These are phyloP conservation scores for Scaptomyza tumidula DNA, from an alignment of 2,888 invertebrate genomes.

Conservation along the genomic window DNA sequence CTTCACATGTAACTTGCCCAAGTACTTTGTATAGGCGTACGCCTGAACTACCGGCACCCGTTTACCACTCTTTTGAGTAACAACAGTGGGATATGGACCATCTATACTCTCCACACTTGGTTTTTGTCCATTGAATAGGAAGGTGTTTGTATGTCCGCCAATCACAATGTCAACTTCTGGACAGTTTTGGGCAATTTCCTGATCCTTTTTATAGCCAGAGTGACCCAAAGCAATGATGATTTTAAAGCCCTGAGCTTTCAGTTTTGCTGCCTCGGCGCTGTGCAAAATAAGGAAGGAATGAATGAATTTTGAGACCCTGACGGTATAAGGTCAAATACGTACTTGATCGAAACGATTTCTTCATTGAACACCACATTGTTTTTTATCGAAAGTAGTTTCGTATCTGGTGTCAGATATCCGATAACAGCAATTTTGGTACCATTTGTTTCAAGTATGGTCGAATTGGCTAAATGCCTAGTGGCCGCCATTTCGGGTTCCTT, in stretches of 20 bases:
- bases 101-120: conserved; percentile 90
- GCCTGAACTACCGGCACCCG: conserved; percentile 94
- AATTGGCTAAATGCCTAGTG: conserved; percentile 86
- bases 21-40: conserved; percentile 95
- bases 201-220: conserved; percentile 92
- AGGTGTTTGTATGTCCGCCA: conserved; percentile 96
- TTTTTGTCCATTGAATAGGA: conserved; percentile 90
- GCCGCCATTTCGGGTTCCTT: conserved; percentile 87
- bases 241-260: conserved; percentile 88
- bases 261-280: conserved; percentile 87
- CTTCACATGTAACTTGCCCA: conserved; percentile 90
- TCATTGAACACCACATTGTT: conserved; percentile 88
- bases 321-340: not conserved
- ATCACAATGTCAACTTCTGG: conserved; percentile 93
- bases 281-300: not conserved
- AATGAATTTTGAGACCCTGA: no score
- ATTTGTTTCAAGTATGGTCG: conserved; percentile 87
- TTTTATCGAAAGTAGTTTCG: conserved; percentile 86
- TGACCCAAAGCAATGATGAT: conserved; percentile 96
- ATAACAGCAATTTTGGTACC: conserved; percentile 91
- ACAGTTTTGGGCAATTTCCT: conserved; percentile 90
- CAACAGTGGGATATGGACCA: conserved; percentile 91
- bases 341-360: conserved; percentile 89
- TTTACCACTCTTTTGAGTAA: conserved; percentile 89
- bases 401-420: conserved; percentile 94